Conservation (phyloP, 2,888 invertebrate genomes). For the Gerris lacustris region DNA sequence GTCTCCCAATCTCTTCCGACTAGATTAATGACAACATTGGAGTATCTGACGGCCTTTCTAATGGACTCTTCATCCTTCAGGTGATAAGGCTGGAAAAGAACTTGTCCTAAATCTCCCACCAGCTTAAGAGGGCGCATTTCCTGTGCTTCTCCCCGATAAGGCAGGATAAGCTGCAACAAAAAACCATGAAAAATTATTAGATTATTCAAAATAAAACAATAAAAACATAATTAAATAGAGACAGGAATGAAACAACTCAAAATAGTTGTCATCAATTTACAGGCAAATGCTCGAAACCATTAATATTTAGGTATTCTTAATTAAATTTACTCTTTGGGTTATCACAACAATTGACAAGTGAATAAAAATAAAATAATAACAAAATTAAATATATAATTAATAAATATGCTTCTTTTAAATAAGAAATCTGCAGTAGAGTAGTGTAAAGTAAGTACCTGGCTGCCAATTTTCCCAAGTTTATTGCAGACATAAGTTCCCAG, state of each 20-base stretch:
- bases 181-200: slow-evolving; percentile 15
- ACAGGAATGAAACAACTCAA: background rate
- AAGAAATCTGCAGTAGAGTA: too few species aligned
- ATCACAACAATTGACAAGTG: too few species aligned
- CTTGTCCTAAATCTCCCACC: slow-evolving; percentile 88
- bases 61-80: slow-evolving; percentile 77
- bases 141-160: slow-evolving; percentile 80
- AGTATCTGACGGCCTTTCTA: slow-evolving; percentile 73
- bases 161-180: slow-evolving; percentile 66
- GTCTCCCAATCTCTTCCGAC: slow-evolving; percentile 89
- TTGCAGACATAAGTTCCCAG: slow-evolving; percentile 80
- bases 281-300: background rate
- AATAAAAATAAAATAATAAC: too few species aligned
- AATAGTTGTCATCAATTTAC: background rate
- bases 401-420: too few species aligned
- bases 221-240: too few species aligned
- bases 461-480: slow-evolving; percentile 73
- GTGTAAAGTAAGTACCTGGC: slow-evolving; percentile 46
- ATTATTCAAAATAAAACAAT: background rate
- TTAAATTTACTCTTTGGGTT: too few species aligned
- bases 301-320: background rate
- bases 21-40: slow-evolving; percentile 92
- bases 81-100: slow-evolving; percentile 75
- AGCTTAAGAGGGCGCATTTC: slow-evolving; percentile 61
- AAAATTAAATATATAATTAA: too few species aligned